Base-by-base conservation (phyloP, 2,888 invertebrate genomes). In the Lathronympha strigana region DNA sequence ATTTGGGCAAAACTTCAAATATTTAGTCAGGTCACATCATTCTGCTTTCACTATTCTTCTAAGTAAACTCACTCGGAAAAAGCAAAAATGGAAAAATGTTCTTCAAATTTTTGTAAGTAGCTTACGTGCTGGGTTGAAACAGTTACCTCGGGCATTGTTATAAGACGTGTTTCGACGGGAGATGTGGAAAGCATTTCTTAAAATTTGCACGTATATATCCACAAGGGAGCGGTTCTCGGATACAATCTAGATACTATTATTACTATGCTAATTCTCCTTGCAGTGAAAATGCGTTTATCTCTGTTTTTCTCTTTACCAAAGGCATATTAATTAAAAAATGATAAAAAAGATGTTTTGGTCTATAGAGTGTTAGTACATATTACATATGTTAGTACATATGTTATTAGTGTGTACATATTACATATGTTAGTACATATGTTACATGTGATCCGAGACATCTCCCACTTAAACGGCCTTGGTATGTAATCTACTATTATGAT, bases 171-270 rank as follows among this genome's bases (percentile, higher is more conserved):
- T 43, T 25, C 43, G 50, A 53, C 31, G n/a, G 4, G 25, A 51
- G 43, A 45, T 23, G 60, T 53, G 11, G 47, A 60, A 53, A 53
- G 47, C 47, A 66, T 53, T 58, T 60, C 53, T 49, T 63, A 63
- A 63, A 63, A 58, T 63, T 57, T 58, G 50, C 58, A 64, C 58
- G 63, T 58, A 23, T 64, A 28, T 25, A 25, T 0, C 17, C 63
- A 13, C 58, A 23, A 19, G 63, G 43, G 58, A 64, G 43, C 57
- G 17, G 25, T 64, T 33, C 25, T 43, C 33, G 43, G 33, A 31
- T 49, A 63, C 33, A 58, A 58, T 58, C 43, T 51, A 51, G 50
- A 58, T 43, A 50, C 25, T 58, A 31, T 64, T 50, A 47, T 57
- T 57, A 31, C 33, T 50, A 31, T 43, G 28, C 15, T 58, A 23